Percentiles rank a stretch among this genome's conserved stretches.
phyloP scores from a whole-genome alignment of 1,140 invertebrate genomes.

The Drosophila gunungcola region DNA sequence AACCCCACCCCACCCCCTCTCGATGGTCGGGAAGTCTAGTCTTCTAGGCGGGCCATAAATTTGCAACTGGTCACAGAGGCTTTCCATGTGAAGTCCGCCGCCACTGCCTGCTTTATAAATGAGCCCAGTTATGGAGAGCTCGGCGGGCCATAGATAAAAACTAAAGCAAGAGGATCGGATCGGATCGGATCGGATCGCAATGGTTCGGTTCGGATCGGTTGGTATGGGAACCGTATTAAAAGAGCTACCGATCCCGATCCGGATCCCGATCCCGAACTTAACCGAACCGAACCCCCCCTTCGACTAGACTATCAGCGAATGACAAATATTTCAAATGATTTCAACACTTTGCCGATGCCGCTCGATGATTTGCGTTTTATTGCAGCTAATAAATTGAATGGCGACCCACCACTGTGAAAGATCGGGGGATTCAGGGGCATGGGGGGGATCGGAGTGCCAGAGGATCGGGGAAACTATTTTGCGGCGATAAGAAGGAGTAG shows the following conservation, averaged over 20 bases:
- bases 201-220: background rate
- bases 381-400: conserved; percentile 83
- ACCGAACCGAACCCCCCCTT: background rate
- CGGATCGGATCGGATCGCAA: background rate
- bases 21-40: background rate
- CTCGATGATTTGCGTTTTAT: conserved; percentile 80
- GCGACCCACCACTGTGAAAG: conserved; percentile 69
- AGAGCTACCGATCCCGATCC: conserved; percentile 5
- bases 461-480: conserved; percentile 62
- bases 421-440: background rate
- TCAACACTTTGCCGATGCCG: conserved; percentile 74
- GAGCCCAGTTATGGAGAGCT: conserved; percentile 44
- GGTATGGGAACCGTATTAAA: too few relatives aligned
- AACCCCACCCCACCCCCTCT: background rate
- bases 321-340: conserved; percentile 83
- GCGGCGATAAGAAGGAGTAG: conserved; percentile 57
- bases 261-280: too few relatives aligned
- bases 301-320: conserved; percentile 66
- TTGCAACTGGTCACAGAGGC: conserved; percentile 26
- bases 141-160: conserved; percentile 42
- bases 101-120: conserved; percentile 43
- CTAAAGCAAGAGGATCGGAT: conserved; percentile 4
- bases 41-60: conserved; percentile 32
- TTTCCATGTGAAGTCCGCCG: conserved; percentile 45
- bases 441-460: conserved; percentile 7